Evolutionary conservation across 1,140 invertebrate genomes (phyloP).

Genomic region (Dendroctonus ponderosae): DNA sequence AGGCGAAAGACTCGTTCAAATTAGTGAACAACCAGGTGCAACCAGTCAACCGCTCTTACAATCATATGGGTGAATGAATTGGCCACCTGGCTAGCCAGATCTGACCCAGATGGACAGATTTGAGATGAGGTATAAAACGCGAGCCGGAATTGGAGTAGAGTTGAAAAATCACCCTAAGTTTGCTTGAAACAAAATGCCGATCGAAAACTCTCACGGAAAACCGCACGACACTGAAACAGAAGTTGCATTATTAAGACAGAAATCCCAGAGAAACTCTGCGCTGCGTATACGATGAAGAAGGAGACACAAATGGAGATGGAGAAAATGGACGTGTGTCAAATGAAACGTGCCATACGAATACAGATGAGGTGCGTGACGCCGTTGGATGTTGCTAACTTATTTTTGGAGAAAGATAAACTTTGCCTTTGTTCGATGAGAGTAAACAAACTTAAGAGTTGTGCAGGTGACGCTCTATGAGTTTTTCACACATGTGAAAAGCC

Average conservation of each 20-base stretch:
- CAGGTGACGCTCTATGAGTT: too few relatives aligned
- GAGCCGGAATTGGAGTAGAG: too few relatives aligned
- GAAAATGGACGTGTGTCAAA: slow-evolving; percentile 23
- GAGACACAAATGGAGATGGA: background rate
- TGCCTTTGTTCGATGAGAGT: background rate
- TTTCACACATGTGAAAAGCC: too few relatives aligned
- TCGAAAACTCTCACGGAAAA: slow-evolving; percentile 23
- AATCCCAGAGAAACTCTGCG: slow-evolving; percentile 4
- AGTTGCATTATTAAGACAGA: slow-evolving; percentile 30
- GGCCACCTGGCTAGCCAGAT: too few relatives aligned
- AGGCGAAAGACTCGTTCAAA: too few relatives aligned
- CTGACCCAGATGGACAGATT: too few relatives aligned
- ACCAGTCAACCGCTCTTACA: too few relatives aligned
- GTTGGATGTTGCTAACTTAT: slow-evolving; percentile 16
- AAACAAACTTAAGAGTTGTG: slow-evolving; percentile 1
- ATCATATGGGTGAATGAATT: too few relatives aligned
- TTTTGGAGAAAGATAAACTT: slow-evolving; percentile 17
- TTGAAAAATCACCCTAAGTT: too few relatives aligned
- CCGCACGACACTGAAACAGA: slow-evolving; percentile 16
- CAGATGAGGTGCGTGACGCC: slow-evolving; percentile 20
- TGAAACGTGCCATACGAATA: slow-evolving; percentile 30
- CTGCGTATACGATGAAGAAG: slow-evolving; percentile 6
- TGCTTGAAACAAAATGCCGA: too few relatives aligned
- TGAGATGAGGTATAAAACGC: too few relatives aligned
- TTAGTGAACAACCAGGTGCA: too few relatives aligned